Conservation (phyloP, 2,113 vertebrate species). For the Lipotes vexillifer region DNA sequence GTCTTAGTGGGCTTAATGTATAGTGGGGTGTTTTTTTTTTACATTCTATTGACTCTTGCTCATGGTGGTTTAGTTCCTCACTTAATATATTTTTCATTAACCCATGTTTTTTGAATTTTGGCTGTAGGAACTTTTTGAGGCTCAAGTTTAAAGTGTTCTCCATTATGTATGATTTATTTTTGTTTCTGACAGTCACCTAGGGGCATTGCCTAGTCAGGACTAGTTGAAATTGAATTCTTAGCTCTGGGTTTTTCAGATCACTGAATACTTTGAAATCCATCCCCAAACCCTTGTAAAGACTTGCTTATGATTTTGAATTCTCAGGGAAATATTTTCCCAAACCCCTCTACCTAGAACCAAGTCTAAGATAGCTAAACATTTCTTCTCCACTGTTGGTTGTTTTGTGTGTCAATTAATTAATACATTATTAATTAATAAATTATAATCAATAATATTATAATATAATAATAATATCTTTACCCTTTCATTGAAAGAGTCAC, state of each 20-base stretch:
- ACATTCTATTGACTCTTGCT: slow-evolving; percentile 23
- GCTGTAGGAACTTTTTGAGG: slow-evolving; percentile 27
- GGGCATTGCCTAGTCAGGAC: slow-evolving; percentile 17
- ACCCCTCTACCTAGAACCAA: background rate
- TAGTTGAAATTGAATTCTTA: slow-evolving; percentile 55
- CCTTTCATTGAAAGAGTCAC: background rate
- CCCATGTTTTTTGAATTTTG: slow-evolving; percentile 9
- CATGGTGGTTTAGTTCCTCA: slow-evolving; percentile 43
- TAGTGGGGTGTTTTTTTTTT: background rate
- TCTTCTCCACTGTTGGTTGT: background rate
- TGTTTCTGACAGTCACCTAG: slow-evolving; percentile 42
- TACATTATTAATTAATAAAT: background rate
- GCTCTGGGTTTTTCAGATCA: slow-evolving; percentile 36
- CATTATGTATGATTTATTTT: slow-evolving; percentile 54
- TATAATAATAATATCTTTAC: background rate
- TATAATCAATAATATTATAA: background rate
- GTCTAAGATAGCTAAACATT: background rate
- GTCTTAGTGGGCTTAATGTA: background rate
- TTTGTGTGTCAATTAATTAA: background rate
- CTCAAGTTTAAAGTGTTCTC: slow-evolving; percentile 44
- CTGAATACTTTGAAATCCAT: slow-evolving; percentile 55
- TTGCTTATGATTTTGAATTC: slow-evolving; percentile 46
- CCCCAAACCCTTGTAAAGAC: slow-evolving; percentile 14
- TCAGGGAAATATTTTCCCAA: background rate
- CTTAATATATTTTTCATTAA: slow-evolving; percentile 39